Evolutionary conservation across 2,797 vertebrate genomes (phyloP).

Genomic region (Ceryle rudis): DNA sequence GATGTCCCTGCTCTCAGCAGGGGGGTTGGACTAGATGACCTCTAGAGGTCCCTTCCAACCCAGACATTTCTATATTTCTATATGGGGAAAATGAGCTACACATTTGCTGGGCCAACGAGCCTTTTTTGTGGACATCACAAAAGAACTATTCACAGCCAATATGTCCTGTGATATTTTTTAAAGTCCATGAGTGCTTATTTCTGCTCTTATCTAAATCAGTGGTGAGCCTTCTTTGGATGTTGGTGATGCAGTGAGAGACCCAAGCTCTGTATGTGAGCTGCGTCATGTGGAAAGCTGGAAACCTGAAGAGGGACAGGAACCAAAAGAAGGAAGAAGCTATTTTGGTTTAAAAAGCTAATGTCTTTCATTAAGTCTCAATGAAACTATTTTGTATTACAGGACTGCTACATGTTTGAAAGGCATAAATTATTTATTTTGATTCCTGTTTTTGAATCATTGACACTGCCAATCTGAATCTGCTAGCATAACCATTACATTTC

Average conservation of each 20-base stretch:
- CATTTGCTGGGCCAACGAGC: rapidly evolving
- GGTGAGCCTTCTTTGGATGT: neutral
- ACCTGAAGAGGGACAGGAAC: neutral
- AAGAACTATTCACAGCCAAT: neutral
- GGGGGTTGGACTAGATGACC: too few species aligned
- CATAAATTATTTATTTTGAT: neutral
- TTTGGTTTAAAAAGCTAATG: neutral
- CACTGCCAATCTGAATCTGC: neutral
- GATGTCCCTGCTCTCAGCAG: too few species aligned
- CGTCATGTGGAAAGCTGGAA: neutral
- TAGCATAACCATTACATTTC: neutral
- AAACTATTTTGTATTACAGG: neutral
- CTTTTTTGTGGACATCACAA: neutral
- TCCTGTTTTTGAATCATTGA: neutral
- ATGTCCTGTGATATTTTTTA: neutral
- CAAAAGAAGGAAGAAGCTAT: neutral
- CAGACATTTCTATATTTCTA: too few species aligned
- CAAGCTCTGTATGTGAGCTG: rapidly evolving
- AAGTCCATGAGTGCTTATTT: neutral
- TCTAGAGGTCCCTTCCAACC: too few species aligned
- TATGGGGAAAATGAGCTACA: neutral
- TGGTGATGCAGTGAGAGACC: neutral
- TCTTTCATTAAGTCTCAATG: neutral
- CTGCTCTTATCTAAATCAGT: neutral
- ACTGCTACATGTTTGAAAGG: neutral